These are phyloP conservation scores for Temnothorax longispinosus DNA, from an alignment of 1,140 invertebrate species.

Conservation along the genomic window DNA sequence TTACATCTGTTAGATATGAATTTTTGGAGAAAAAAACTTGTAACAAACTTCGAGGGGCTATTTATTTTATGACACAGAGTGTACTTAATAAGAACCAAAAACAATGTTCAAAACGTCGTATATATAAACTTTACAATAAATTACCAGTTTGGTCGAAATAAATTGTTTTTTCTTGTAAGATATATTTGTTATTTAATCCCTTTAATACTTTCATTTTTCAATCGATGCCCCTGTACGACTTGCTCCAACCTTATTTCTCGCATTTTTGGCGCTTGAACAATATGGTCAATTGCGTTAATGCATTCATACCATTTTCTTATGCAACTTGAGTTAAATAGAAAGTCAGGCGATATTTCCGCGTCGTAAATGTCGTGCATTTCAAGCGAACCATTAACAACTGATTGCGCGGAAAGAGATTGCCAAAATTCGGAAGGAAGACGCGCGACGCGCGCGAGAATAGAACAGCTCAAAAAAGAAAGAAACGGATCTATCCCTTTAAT, in stretches of 20 bases:
- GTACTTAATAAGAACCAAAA: too few species aligned
- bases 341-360: slow-evolving; percentile 18
- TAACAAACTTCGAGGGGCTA: too few species aligned
- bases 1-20: too few species aligned
- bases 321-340: slow-evolving; percentile 7
- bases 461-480: neutral
- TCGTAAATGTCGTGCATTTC: slow-evolving; percentile 39
- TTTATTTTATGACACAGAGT: too few species aligned
- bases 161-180: too few species aligned
- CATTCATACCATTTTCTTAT: slow-evolving; percentile 24
- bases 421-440: slow-evolving; percentile 28
- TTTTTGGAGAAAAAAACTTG: too few species aligned
- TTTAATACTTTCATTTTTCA: slow-evolving; percentile 3
- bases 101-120: too few species aligned
- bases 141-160: too few species aligned
- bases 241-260: neutral
- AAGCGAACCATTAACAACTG: slow-evolving; percentile 20
- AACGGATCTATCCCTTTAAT: slow-evolving; percentile 76
- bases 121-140: too few species aligned
- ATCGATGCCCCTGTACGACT: neutral
- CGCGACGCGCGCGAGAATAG: neutral
- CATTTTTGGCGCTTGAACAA: slow-evolving; percentile 21
- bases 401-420: slow-evolving; percentile 40
- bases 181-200: neutral
- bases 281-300: slow-evolving; percentile 57